Evolutionary conservation across 1,140 invertebrate species (phyloP).

Genomic region (Drosophila murphyi): DNA sequence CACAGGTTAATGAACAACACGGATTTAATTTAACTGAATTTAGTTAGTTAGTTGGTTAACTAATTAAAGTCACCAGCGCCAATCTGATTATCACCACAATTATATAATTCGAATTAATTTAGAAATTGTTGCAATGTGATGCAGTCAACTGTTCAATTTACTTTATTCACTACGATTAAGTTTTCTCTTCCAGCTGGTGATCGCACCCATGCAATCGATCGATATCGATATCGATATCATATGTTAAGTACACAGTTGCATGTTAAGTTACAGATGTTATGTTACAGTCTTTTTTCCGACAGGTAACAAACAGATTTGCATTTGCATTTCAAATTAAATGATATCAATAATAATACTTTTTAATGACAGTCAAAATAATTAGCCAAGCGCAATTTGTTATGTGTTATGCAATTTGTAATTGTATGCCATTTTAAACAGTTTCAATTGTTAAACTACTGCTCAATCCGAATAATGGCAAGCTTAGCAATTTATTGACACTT

Average conservation of each 20-base stretch:
- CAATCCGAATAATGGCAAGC: too few species aligned
- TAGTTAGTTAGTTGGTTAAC: constrained; percentile 59
- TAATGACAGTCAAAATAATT: constrained; percentile 27
- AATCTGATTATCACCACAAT: constrained; percentile 39
- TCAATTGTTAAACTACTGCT: too few species aligned
- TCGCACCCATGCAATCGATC: too few species aligned
- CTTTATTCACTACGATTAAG: background rate
- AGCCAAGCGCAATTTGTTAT: constrained; percentile 7
- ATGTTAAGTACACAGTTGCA: too few species aligned
- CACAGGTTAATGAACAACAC: constrained; percentile 8
- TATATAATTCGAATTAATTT: constrained; percentile 17
- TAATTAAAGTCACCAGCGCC: constrained; percentile 63
- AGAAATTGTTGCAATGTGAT: too few species aligned
- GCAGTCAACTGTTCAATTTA: too few species aligned
- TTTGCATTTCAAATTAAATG: constrained; percentile 24
- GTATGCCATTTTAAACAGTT: background rate
- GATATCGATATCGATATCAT: too few species aligned
- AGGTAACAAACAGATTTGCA: constrained; percentile 31
- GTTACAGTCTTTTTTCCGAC: background rate
- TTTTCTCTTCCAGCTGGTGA: constrained; percentile 12
- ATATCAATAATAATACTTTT: constrained; percentile 26
- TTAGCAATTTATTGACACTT: too few species aligned
- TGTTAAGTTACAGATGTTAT: too few species aligned
- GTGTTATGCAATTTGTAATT: background rate
- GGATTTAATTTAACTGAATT: constrained; percentile 56